These are phyloP conservation scores for Taurulus bubalis DNA, from an alignment of 2,113 vertebrate species.

Conservation along the genomic window DNA sequence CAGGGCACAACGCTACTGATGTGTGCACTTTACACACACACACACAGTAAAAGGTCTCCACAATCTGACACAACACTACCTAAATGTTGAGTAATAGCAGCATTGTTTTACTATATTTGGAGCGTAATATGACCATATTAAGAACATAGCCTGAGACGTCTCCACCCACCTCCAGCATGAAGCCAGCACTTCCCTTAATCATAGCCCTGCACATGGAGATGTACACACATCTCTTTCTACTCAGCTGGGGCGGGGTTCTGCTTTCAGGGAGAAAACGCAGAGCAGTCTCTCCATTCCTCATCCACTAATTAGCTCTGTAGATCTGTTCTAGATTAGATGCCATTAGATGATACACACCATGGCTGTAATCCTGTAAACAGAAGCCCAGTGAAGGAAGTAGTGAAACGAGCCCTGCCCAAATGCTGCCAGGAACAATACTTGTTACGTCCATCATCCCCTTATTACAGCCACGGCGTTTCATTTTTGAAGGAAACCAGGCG, in stretches of 20 bases:
- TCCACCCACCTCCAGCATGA: conserved; percentile 39
- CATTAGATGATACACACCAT: not conserved
- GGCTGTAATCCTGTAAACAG: conserved; percentile 35
- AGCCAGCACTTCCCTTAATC: conserved; percentile 11
- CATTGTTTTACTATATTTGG: conserved; percentile 66
- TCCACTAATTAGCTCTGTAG: conserved; percentile 2
- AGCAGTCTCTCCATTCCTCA: conserved; percentile 22
- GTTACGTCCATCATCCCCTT: not conserved
- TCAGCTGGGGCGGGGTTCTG: not conserved
- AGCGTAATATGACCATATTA: conserved; percentile 58
- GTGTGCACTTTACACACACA: conserved; percentile 10
- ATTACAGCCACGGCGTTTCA: conserved; percentile 19
- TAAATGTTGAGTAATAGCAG: conserved; percentile 25
- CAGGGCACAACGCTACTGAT: conserved; percentile 48
- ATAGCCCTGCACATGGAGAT: not conserved
- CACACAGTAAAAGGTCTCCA: not conserved
- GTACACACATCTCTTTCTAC: not conserved
- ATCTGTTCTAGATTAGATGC: conserved; percentile 19
- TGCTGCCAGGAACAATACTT: conserved; percentile 12
- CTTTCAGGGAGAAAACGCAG: not conserved
- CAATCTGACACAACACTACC: not conserved
- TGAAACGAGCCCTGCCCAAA: conserved; percentile 1
- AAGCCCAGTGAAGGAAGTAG: not conserved
- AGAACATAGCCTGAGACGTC: conserved; percentile 37
- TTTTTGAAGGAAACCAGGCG: conserved; percentile 32